phyloP scores from a whole-genome alignment of 2,113 vertebrate genomes.

The Channa maculata region DNA sequence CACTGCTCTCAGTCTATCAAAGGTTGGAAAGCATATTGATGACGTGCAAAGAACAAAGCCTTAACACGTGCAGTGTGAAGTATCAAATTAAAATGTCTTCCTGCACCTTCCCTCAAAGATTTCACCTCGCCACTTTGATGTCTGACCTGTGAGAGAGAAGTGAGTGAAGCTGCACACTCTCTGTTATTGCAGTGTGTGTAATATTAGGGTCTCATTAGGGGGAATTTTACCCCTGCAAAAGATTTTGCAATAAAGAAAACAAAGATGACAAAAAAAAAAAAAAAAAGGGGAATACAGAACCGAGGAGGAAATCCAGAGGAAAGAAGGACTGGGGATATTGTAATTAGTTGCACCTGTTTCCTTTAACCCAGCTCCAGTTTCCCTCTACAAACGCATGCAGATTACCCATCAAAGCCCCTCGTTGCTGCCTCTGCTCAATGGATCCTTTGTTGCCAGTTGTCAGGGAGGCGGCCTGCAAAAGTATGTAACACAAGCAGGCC shows the following conservation, averaged over 20 bases:
- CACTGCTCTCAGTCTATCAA: conserved; percentile 31
- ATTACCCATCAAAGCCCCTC: conserved; percentile 84
- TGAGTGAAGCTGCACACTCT: conserved; percentile 41
- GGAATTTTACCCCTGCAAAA: conserved; percentile 53
- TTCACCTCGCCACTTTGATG: conserved; percentile 73
- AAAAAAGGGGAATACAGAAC: conserved; percentile 45
- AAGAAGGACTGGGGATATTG: conserved; percentile 75
- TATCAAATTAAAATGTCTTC: conserved; percentile 59
- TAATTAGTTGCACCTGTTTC: conserved; percentile 89
- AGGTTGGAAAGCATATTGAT: conserved; percentile 26
- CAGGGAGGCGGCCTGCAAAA: conserved; percentile 78
- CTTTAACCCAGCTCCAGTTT: conserved; percentile 84
- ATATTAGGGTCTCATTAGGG: conserved; percentile 55
- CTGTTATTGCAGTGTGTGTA: conserved; percentile 39
- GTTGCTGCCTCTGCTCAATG: conserved; percentile 79
- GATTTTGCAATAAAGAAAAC: conserved; percentile 63
- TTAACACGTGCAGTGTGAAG: conserved; percentile 48
- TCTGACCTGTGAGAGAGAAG: conserved; percentile 56
- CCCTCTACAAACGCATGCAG: conserved; percentile 84
- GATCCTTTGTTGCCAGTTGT: conserved; percentile 85
- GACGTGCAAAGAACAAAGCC: conserved; percentile 62
- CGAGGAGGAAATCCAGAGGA: conserved; percentile 74
- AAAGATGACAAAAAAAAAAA: conserved; percentile 67
- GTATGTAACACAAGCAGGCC: conserved; percentile 78
- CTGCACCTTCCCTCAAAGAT: conserved; percentile 48